Evolutionary conservation across 2,797 vertebrate species (phyloP).

Genomic region (Alfaro cultratus): DNA sequence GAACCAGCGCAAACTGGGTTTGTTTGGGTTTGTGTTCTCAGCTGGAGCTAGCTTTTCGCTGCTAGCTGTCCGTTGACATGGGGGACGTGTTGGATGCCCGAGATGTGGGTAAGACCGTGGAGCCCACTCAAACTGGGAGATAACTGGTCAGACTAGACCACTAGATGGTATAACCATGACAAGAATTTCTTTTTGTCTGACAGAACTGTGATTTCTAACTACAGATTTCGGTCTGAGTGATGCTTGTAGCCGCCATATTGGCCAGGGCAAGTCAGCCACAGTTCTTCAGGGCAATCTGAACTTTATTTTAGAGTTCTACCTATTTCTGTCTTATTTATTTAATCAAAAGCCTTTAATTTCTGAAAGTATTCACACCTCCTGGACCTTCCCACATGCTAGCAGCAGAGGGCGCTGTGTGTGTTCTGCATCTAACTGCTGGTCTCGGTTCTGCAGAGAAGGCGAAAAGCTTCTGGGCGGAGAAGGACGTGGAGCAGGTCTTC

Average conservation of each 20-base stretch:
- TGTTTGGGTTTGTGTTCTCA: background rate
- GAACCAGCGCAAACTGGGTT: background rate
- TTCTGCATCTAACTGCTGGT: background rate
- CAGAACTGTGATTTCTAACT: background rate
- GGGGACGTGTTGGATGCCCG: conserved; percentile 9
- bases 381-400: background rate
- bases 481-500: conserved; percentile 86
- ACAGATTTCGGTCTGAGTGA: background rate
- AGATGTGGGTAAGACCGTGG: conserved; percentile 48
- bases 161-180: background rate
- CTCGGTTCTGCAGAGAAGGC: conserved; percentile 79
- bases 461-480: conserved; percentile 82
- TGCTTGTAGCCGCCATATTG: background rate
- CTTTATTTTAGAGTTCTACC: background rate
- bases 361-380: background rate
- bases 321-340: background rate
- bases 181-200: too few species aligned
- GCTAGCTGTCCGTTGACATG: conserved; percentile 12
- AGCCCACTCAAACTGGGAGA: background rate
- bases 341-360: background rate
- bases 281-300: background rate
- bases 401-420: background rate
- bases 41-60: background rate
- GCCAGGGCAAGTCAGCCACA: background rate
- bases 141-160: background rate